Percentiles rank a stretch among this genome's conserved stretches.
phyloP scores from a whole-genome alignment of 2,797 vertebrate genomes.

The Rhyacichthys aspro region DNA sequence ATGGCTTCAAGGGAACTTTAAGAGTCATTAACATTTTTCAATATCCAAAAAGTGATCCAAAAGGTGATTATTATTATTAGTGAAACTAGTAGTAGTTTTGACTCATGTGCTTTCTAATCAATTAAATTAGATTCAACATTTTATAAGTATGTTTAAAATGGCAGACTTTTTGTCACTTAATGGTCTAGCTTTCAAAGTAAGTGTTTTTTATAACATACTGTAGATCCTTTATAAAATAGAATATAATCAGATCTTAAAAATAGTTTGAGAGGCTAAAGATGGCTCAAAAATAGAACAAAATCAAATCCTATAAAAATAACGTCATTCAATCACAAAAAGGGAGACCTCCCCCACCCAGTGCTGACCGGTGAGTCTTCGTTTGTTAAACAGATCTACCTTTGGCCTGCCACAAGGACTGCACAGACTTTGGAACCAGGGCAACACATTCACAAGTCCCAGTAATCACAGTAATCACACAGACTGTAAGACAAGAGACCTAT shows the following conservation, averaged over 20 bases:
- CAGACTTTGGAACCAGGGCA: constrained; percentile 78
- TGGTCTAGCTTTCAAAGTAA: too few species aligned
- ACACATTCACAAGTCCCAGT: constrained; percentile 66
- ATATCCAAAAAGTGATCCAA: too few species aligned
- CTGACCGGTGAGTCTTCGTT: constrained; percentile 70
- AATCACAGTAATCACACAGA: constrained; percentile 30
- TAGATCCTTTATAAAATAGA: too few species aligned
- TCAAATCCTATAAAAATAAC: constrained; percentile 16
- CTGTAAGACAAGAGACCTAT: constrained; percentile 60
- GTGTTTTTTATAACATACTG: too few species aligned
- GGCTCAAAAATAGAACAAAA: constrained; percentile 5
- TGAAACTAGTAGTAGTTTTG: too few species aligned
- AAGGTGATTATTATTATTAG: too few species aligned
- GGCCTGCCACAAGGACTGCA: constrained; percentile 78
- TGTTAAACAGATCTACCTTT: constrained; percentile 74
- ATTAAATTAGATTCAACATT: too few species aligned
- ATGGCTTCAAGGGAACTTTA: too few species aligned
- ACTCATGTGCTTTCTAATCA: too few species aligned
- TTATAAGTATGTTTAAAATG: too few species aligned
- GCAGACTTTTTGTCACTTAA: too few species aligned
- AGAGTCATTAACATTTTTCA: too few species aligned
- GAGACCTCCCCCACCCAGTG: constrained; percentile 52
- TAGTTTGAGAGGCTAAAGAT: not conserved
- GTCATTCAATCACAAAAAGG: constrained; percentile 32
- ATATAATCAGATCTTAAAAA: not conserved